phyloP scores from a whole-genome alignment of 92 coral and sea anemone species.

The Heliopora coerulea region DNA sequence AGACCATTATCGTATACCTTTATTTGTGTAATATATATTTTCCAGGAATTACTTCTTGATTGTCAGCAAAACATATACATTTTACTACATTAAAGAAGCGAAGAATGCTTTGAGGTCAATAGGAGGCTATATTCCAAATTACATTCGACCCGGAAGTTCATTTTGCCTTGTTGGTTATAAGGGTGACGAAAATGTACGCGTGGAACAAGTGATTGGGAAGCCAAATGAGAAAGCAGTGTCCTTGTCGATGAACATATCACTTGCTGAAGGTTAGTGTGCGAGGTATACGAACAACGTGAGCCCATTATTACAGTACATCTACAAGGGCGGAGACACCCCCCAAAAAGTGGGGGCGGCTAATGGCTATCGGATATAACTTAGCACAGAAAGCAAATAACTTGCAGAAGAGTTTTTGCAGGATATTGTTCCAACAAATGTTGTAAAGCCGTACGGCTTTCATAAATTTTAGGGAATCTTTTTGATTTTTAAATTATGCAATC shows the following conservation, averaged over 20 bases:
- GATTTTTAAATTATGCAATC: too few species aligned
- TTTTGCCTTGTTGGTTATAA: constrained; percentile 30
- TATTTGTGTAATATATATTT: too few species aligned
- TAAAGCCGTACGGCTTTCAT: too few species aligned
- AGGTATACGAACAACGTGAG: too few species aligned
- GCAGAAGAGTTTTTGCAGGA: too few species aligned
- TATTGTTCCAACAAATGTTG: too few species aligned
- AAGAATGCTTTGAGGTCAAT: constrained; percentile 11
- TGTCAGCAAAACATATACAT: constrained; percentile 23
- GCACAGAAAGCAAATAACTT: too few species aligned
- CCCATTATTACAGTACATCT: background rate
- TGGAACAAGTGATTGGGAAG: background rate
- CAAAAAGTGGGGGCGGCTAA: too few species aligned
- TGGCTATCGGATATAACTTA: too few species aligned
- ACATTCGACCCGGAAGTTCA: constrained; percentile 14
- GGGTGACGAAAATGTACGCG: constrained; percentile 10
- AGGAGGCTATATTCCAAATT: background rate
- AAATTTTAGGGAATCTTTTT: too few species aligned
- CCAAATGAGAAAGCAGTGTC: constrained; percentile 23
- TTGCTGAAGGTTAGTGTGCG: constrained; percentile 17
- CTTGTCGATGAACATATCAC: constrained; percentile 23
- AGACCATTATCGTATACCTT: too few species aligned
- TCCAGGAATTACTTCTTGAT: constrained; percentile 33
- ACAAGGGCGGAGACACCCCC: background rate
- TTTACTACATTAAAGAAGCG: constrained; percentile 1